Conservation (phyloP, 2,797 vertebrate genomes). For the Acanthiza pusilla region DNA sequence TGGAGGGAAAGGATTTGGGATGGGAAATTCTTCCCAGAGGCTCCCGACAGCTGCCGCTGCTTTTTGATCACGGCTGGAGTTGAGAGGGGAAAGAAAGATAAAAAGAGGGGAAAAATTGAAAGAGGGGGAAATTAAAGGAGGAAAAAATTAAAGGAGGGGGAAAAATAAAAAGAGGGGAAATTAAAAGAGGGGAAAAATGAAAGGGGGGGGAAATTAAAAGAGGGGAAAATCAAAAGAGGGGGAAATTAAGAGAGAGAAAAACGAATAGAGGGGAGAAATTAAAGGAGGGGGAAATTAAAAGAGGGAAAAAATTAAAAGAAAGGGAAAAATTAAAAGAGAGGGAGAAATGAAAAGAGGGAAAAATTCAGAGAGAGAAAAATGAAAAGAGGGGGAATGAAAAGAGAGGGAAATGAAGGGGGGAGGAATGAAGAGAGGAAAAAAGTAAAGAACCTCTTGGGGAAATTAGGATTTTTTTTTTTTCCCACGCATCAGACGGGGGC, state of each 20-base stretch:
- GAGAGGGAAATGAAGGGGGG: too few species aligned
- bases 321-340: background rate
- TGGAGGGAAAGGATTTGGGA: background rate
- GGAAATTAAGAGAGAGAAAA: too few species aligned
- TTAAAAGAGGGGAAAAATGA: background rate
- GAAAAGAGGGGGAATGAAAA: too few species aligned
- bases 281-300: background rate
- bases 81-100: rapidly evolving
- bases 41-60: background rate
- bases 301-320: too few species aligned
- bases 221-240: too few species aligned
- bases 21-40: background rate
- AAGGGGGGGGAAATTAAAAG: too few species aligned
- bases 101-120: background rate
- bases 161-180: background rate
- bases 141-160: background rate
- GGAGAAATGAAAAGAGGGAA: too few species aligned
- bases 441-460: background rate
- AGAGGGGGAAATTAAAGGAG: too few species aligned
- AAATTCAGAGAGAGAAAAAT: too few species aligned
- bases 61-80: background rate
- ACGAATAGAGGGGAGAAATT: too few species aligned
- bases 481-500: background rate
- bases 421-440: too few species aligned
- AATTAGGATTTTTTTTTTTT: background rate